These are phyloP conservation scores for Glyptemys insculpta DNA, from an alignment of 2,797 vertebrate genomes.

Conservation along the genomic window DNA sequence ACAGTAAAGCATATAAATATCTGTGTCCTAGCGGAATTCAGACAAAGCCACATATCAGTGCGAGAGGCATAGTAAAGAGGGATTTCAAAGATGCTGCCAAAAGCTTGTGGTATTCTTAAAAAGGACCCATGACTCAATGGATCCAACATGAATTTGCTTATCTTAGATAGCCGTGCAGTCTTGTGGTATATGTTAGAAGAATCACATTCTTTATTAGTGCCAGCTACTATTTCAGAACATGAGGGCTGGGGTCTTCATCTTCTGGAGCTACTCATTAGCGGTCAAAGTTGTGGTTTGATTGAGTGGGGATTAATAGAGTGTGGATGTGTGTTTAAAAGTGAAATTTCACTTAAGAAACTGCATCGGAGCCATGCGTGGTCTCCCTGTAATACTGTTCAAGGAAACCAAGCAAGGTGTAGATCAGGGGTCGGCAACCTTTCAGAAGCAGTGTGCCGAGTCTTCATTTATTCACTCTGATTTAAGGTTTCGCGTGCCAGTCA, in stretches of 20 bases:
- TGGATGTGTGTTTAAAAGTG: background rate
- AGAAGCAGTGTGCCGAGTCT: too few species aligned
- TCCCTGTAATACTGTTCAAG: background rate
- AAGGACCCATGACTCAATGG: conserved; percentile 8
- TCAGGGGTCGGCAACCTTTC: too few species aligned
- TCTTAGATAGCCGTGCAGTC: background rate
- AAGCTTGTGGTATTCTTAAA: background rate
- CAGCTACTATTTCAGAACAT: conserved; percentile 26
- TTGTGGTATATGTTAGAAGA: background rate
- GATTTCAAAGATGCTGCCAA: conserved; percentile 28
- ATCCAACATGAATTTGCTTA: conserved; percentile 7
- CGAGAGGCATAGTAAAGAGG: background rate
- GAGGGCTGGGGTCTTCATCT: background rate
- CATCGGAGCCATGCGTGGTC: background rate
- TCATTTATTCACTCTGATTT: too few species aligned
- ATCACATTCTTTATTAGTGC: background rate
- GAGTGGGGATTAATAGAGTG: background rate
- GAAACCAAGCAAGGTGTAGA: background rate
- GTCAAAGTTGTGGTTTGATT: background rate
- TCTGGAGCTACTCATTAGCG: conserved; percentile 29
- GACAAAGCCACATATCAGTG: background rate
- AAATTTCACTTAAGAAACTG: background rate
- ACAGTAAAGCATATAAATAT: background rate
- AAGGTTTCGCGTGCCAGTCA: too few species aligned
- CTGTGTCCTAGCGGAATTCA: background rate